phyloP scores from a whole-genome alignment of 2,797 vertebrate species.

The Zenarchopterus dispar region DNA sequence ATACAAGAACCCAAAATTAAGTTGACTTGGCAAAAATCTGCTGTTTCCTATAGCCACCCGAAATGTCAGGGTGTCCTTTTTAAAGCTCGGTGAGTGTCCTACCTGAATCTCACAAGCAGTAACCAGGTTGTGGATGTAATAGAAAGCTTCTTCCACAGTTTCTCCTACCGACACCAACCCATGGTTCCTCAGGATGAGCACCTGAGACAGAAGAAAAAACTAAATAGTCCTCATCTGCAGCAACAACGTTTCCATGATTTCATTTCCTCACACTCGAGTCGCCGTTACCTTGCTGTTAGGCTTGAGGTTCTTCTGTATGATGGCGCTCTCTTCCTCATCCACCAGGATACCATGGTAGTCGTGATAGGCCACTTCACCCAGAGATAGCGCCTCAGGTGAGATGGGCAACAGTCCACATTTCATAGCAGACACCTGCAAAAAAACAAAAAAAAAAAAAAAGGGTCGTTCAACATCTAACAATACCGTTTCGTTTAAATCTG shows the following conservation, averaged over 20 bases:
- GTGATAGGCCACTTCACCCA: conserved; percentile 94
- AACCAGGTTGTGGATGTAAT: conserved; percentile 95
- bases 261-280: background rate
- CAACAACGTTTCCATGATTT: background rate
- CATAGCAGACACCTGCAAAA: conserved; percentile 93
- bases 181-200: conserved; percentile 96
- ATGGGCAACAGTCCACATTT: conserved; percentile 95
- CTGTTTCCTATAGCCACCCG: background rate
- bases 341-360: conserved; percentile 97
- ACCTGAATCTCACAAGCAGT: conserved; percentile 99
- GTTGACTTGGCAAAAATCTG: background rate
- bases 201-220: conserved; percentile 75
- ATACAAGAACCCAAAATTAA: background rate
- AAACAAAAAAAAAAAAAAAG: conserved; percentile 1
- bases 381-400: conserved; percentile 93
- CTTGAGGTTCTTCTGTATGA: conserved; percentile 94
- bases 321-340: conserved; percentile 88
- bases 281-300: conserved; percentile 91
- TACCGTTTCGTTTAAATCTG: too few species aligned
- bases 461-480: background rate
- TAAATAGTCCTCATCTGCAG: background rate
- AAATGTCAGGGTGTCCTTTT: background rate
- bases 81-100: conserved; percentile 21
- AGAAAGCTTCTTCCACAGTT: conserved; percentile 97
- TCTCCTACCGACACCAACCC: conserved; percentile 93